Evolutionary conservation across 2,888 invertebrate genomes (phyloP).

Genomic region (Stenotaenia linearis): DNA sequence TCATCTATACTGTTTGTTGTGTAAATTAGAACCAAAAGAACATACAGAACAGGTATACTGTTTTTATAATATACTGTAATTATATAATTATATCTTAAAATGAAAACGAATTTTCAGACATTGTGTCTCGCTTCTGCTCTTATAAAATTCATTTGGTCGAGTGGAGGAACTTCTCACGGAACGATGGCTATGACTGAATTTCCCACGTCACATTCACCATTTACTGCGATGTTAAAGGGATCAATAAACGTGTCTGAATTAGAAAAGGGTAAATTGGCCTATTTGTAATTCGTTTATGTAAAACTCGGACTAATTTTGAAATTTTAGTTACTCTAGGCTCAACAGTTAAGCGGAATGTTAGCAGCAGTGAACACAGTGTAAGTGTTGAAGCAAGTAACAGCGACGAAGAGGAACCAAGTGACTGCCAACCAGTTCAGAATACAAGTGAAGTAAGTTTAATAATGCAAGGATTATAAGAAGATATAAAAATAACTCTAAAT

Average conservation of each 20-base stretch:
- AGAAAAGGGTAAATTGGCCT: conserved; percentile 38
- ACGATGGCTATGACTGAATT: conserved; percentile 36
- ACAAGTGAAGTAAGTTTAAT: conserved; percentile 36
- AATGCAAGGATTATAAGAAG: no score
- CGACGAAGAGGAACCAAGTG: conserved; percentile 57
- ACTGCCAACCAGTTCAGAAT: conserved; percentile 37
- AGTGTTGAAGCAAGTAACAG: conserved; percentile 75
- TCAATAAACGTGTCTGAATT: conserved; percentile 40
- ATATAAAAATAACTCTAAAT: neutral
- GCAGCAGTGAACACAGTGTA: conserved; percentile 72
- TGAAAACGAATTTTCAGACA: conserved; percentile 68
- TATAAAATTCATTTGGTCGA: conserved; percentile 86
- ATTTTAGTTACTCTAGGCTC: conserved; percentile 13
- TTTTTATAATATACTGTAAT: no score
- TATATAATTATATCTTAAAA: no score
- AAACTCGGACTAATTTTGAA: neutral
- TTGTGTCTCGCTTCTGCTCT: conserved; percentile 82
- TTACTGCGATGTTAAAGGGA: conserved; percentile 41
- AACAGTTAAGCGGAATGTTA: conserved; percentile 43
- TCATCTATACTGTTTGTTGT: conserved; percentile 79
- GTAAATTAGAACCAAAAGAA: conserved; percentile 79
- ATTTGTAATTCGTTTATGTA: neutral
- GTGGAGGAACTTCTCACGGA: conserved; percentile 46
- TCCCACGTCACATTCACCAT: conserved; percentile 38
- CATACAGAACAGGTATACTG: conserved; percentile 86